Conservation (phyloP, 2,888 invertebrate genomes). For the Pedicia rivosa region DNA sequence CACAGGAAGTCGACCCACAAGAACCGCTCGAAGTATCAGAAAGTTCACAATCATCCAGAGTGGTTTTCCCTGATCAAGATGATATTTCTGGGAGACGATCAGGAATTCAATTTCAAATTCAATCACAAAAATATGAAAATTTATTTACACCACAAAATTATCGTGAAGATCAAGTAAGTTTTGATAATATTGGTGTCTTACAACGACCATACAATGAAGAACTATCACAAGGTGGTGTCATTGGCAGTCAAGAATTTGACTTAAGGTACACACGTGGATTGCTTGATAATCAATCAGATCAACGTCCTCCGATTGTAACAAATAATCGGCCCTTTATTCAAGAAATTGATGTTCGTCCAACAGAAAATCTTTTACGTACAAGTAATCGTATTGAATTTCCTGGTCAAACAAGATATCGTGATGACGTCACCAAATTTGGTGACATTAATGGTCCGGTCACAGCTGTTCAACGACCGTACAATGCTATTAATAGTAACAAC, state of each 20-base stretch:
- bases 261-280: slow-evolving; percentile 21
- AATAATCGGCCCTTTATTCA: slow-evolving; percentile 15
- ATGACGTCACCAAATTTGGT: slow-evolving; percentile 31
- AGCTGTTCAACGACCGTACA: slow-evolving; percentile 18
- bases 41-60: too few relatives aligned
- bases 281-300: slow-evolving; percentile 12
- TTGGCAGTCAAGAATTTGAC: slow-evolving; percentile 15
- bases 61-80: too few relatives aligned
- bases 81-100: slow-evolving; percentile 26
- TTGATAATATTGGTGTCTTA: slow-evolving; percentile 18
- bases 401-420: slow-evolving; percentile 25
- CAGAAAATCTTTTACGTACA: neutral
- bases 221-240: slow-evolving; percentile 14
- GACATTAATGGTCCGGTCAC: slow-evolving; percentile 31
- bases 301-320: slow-evolving; percentile 16
- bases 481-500: too few relatives aligned
- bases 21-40: too few relatives aligned
- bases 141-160: slow-evolving; percentile 29
- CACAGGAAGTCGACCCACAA: too few relatives aligned
- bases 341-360: neutral
- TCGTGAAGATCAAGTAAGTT: slow-evolving; percentile 27
- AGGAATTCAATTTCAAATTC: slow-evolving; percentile 29
- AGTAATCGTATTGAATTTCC: slow-evolving; percentile 22
- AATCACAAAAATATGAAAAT: slow-evolving; percentile 24
- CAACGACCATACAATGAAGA: slow-evolving; percentile 25